These are phyloP conservation scores for Proteles cristata DNA, from an alignment of 2,113 vertebrate genomes.

Conservation along the genomic window DNA sequence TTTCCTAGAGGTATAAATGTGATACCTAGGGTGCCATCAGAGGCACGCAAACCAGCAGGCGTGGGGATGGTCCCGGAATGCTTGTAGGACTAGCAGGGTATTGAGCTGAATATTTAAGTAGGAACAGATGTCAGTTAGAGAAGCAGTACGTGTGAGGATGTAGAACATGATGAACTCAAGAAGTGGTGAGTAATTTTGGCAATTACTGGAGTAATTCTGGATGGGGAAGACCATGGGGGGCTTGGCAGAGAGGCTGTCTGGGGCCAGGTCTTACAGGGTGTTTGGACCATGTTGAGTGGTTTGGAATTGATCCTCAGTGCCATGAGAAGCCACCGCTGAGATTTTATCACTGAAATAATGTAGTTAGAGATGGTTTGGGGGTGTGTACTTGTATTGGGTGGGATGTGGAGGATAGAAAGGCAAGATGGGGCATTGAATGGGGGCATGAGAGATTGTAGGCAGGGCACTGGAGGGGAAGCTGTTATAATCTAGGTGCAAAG, in stretches of 20 bases:
- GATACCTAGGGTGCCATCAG: neutral
- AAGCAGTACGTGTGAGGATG: neutral
- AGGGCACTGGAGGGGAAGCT: neutral
- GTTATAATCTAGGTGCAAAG: neutral
- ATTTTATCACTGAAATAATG: slow-evolving; percentile 14
- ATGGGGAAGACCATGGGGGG: neutral
- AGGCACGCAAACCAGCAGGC: neutral
- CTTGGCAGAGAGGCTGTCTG: neutral
- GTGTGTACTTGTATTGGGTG: neutral
- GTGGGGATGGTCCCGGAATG: neutral
- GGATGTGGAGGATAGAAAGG: neutral
- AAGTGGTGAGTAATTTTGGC: neutral
- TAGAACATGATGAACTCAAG: neutral
- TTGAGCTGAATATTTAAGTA: neutral
- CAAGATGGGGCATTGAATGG: neutral
- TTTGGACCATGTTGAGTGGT: neutral
- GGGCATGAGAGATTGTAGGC: neutral
- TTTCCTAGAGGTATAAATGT: neutral
- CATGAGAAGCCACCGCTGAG: neutral
- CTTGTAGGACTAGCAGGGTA: neutral
- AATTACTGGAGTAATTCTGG: neutral
- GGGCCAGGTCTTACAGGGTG: neutral
- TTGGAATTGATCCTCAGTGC: neutral
- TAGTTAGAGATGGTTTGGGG: neutral
- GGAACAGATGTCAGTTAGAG: neutral